Evolutionary conservation across 2,797 vertebrate genomes (phyloP).

Genomic region (Melopsittacus undulatus): DNA sequence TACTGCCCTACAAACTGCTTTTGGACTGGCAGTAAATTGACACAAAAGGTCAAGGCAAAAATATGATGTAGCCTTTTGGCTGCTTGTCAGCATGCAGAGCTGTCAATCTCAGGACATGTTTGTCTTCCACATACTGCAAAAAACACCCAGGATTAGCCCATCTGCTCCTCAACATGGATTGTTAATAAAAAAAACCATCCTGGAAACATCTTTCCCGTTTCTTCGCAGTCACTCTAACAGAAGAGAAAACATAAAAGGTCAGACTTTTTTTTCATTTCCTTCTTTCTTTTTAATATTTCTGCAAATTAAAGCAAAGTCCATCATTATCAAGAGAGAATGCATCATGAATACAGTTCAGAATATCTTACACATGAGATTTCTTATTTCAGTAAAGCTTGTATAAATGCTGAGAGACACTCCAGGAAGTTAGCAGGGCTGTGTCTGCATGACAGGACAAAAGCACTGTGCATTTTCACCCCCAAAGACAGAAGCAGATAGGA

Average conservation of each 20-base stretch:
- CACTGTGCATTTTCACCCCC: background rate
- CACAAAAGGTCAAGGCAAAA: background rate
- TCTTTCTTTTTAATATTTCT: background rate
- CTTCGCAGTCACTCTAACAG: background rate
- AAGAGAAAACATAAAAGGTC: background rate
- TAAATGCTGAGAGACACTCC: background rate
- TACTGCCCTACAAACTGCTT: background rate
- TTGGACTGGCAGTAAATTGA: background rate
- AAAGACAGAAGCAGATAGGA: background rate
- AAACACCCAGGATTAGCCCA: background rate
- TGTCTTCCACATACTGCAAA: background rate
- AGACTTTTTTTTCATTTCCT: background rate
- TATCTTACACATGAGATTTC: background rate
- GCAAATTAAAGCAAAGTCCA: background rate
- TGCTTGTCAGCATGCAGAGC: background rate
- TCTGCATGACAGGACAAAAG: background rate
- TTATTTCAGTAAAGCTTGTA: background rate
- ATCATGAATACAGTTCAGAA: background rate
- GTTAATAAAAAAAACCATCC: background rate
- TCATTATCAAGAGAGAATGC: background rate
- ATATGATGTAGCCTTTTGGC: background rate
- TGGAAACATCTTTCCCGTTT: background rate
- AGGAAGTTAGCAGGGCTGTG: background rate
- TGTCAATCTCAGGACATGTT: background rate
- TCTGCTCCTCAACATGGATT: background rate